Evolutionary conservation across 2,888 invertebrate genomes (phyloP), one percentile per base, ranked within the genome.

Genomic region (Prenolepis imparis): DNA sequence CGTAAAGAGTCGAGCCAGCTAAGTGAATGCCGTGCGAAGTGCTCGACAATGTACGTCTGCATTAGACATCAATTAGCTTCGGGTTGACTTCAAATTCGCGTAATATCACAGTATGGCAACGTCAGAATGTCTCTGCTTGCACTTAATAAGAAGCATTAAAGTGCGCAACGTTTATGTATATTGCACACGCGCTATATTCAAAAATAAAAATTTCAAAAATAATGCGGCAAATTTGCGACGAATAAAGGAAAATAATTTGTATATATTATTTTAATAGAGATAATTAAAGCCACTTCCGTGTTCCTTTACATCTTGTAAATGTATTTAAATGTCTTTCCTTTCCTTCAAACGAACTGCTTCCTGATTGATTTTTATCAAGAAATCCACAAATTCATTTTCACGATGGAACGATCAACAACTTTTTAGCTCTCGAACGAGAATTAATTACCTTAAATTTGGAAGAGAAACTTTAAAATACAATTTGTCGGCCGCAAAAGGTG

Each of bases 31-130:
- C 28, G 28, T 5, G 32, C 32, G 12, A n/a, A 52, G 52, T 68
- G 15, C n/a, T 68, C 32, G n/a, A 28, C 48, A 48, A 67, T 39
- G 11, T n/a, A 21, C 15, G 64, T 24, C 41, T 21, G 39, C 39
- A 68, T 68, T 52, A 68, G 11, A 32, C 6, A 9, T 28, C 12
- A 68, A 68, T 52, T 68, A 68, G 32, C 21, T 68, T 48, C 52
- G 18, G 5, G 18, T 9, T 48, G 28, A 21, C 5, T n/a, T 28
- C 32, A 32, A 32, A 11, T 6, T 39, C 3, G n/a, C 52, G 8
- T 24, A 21, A 32, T 44, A 44, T 52, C n/a, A 39, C 15, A 24
- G 1, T 48, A 6, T 52, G 18, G 11, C 4, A 48, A 21, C 6
- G 12, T 28, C 28, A 28, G 28, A 64, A 15, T 15, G 6, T 12